Evolutionary conservation across 2,113 vertebrate genomes (phyloP).

Genomic region (Gopherus evgoodei): DNA sequence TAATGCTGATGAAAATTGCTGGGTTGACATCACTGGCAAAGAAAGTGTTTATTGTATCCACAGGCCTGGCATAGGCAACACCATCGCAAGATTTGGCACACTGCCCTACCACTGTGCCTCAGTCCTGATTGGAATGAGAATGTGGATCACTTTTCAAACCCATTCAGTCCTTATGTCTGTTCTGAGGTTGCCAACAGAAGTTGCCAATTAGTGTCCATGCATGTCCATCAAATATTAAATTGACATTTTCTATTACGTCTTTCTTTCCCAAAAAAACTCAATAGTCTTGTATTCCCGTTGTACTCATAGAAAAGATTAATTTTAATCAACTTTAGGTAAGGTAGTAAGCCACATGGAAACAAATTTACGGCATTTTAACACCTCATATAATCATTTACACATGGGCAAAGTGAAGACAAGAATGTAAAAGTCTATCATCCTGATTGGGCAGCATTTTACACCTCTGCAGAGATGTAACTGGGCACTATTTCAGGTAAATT

Average conservation of each 20-base stretch:
- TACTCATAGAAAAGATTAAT: neutral
- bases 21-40: neutral
- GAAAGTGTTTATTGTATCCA: neutral
- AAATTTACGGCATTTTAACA: neutral
- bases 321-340: neutral
- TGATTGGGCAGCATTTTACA: neutral
- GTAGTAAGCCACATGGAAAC: neutral
- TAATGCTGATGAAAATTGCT: neutral
- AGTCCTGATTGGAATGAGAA: neutral
- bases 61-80: neutral
- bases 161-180: neutral
- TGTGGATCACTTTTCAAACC: neutral
- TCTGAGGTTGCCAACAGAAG: neutral
- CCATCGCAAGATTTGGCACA: neutral
- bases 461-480: neutral
- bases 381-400: neutral
- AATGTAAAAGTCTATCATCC: neutral
- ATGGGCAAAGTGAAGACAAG: neutral
- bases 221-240: neutral
- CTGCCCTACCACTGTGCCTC: neutral
- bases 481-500: neutral
- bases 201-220: neutral
- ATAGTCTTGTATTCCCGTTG: neutral
- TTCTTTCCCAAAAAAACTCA: neutral
- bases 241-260: neutral